These are phyloP conservation scores for Bufotes viridis DNA, from an alignment of 2,797 vertebrate species.

Conservation along the genomic window DNA sequence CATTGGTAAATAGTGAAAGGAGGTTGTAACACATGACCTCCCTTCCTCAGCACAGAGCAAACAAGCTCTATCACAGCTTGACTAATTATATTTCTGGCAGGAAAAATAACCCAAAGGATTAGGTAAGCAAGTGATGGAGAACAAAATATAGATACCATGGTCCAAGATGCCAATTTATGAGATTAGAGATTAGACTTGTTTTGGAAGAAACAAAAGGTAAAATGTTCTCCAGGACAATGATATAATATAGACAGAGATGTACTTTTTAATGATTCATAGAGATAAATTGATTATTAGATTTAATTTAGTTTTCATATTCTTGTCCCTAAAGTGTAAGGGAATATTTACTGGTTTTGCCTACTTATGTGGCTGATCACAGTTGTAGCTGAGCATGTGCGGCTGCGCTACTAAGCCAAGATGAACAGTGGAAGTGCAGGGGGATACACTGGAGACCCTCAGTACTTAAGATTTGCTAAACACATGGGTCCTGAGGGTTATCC, in stretches of 20 bases:
- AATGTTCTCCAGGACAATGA: background rate
- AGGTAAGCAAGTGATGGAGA: constrained; percentile 32
- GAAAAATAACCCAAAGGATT: constrained; percentile 38
- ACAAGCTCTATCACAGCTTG: constrained; percentile 15
- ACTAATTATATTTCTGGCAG: constrained; percentile 50
- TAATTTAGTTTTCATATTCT: no score
- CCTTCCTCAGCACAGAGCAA: constrained; percentile 9
- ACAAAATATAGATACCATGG: constrained; percentile 6
- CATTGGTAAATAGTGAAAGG: background rate
- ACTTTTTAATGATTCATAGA: background rate
- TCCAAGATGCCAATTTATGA: constrained; percentile 42
- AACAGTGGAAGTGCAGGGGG: no score
- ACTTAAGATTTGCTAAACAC: no score
- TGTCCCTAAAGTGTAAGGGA: no score
- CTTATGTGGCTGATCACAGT: no score
- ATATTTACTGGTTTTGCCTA: no score
- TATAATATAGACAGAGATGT: background rate
- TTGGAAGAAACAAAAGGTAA: constrained; percentile 16
- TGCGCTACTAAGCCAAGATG: no score
- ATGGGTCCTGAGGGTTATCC: no score
- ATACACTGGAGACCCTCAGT: no score
- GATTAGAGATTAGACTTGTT: constrained; percentile 21
- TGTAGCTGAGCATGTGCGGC: no score
- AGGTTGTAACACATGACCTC: constrained; percentile 21
- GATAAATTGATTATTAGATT: no score